Evolutionary conservation across 2,797 vertebrate genomes (phyloP).

Genomic region (Buphagus erythrorhynchus): DNA sequence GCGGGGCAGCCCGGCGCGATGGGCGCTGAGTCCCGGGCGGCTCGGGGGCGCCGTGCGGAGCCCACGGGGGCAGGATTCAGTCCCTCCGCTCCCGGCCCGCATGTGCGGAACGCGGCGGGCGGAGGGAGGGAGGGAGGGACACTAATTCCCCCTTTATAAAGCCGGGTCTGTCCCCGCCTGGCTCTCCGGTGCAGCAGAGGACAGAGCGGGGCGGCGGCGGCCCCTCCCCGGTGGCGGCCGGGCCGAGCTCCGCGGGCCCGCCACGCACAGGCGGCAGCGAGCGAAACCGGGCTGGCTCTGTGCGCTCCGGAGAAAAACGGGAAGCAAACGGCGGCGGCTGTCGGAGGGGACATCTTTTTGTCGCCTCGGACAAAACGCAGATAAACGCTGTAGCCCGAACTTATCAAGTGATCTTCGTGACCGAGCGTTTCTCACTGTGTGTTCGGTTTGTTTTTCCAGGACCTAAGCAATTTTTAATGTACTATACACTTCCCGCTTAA

Average conservation of each 20-base stretch:
- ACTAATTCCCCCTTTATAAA: not conserved
- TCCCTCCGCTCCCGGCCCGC: not conserved
- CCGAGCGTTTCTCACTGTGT: constrained; percentile 70
- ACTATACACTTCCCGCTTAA: constrained; percentile 88
- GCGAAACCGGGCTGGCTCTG: not conserved
- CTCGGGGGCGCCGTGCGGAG: not conserved
- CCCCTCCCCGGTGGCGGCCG: not conserved
- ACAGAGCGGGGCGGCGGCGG: not conserved
- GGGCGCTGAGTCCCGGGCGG: not conserved
- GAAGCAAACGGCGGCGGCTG: not conserved
- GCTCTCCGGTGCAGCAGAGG: not conserved
- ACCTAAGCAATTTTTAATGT: constrained; percentile 82
- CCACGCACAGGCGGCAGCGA: not conserved
- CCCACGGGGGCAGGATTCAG: rapidly evolving
- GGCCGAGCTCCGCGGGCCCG: not conserved
- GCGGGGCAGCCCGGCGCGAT: not conserved
- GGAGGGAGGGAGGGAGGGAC: not conserved
- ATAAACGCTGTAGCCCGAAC: not conserved
- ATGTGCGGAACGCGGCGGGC: not conserved
- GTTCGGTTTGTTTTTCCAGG: constrained; percentile 85
- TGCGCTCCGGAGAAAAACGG: not conserved
- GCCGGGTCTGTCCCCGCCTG: not conserved
- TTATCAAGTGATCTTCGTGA: constrained; percentile 42
- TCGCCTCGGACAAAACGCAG: not conserved
- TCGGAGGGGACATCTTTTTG: not conserved